These are phyloP conservation scores for Morus bassanus DNA, from an alignment of 2,797 vertebrate genomes.

Conservation along the genomic window DNA sequence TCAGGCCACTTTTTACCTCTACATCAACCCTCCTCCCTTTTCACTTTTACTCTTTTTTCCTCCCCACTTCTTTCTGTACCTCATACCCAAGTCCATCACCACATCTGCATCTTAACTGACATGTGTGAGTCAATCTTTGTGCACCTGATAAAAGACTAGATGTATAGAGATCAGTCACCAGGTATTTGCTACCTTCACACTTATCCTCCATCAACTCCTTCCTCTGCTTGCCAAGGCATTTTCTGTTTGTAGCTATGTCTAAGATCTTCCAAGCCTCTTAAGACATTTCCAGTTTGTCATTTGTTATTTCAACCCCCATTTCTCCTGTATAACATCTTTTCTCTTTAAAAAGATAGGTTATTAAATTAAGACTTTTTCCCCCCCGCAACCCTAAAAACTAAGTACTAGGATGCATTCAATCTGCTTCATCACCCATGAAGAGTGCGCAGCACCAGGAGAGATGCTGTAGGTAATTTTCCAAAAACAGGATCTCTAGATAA, in stretches of 20 bases:
- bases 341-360: not conserved
- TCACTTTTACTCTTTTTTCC: not conserved
- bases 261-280: not conserved
- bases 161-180: not conserved
- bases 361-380: not conserved
- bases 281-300: not conserved
- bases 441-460: not conserved
- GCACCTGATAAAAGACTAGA: no score
- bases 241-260: not conserved
- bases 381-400: not conserved
- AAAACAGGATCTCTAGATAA: not conserved
- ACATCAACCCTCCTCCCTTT: not conserved
- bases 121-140: rapidly evolving
- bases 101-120: not conserved
- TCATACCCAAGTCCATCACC: not conserved
- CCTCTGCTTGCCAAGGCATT: not conserved
- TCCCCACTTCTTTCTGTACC: not conserved
- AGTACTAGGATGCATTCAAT: not conserved
- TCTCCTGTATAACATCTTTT: not conserved
- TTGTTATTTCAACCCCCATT: not conserved
- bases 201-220: not conserved
- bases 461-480: not conserved
- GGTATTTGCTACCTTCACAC: not conserved
- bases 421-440: not conserved
- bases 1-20: not conserved